phyloP scores from a whole-genome alignment of 1,140 invertebrate genomes.

The Nymphalis io region DNA sequence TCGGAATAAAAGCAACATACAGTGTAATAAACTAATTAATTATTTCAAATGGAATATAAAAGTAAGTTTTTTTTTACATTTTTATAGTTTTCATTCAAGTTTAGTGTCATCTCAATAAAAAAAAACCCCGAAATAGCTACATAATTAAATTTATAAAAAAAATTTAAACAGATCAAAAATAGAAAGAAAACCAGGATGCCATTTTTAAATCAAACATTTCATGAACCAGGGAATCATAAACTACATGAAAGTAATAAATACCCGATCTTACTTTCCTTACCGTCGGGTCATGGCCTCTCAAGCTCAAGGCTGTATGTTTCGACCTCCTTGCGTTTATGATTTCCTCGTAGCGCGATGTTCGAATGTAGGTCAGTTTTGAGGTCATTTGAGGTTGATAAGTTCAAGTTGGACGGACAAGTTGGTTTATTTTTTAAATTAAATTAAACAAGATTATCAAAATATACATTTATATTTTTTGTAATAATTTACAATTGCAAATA shows the following conservation, averaged over 20 bases:
- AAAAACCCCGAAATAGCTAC: too few relatives aligned
- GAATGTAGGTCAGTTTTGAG: slow-evolving; percentile 26
- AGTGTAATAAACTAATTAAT: too few relatives aligned
- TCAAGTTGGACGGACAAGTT: slow-evolving; percentile 8
- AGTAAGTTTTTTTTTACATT: too few relatives aligned
- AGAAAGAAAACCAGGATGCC: not conserved
- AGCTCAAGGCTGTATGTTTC: slow-evolving; percentile 26
- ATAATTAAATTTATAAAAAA: not conserved
- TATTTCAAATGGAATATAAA: too few relatives aligned
- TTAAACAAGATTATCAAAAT: not conserved
- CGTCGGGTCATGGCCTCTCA: slow-evolving; percentile 19
- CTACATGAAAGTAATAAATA: slow-evolving; percentile 29
- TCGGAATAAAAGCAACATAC: too few relatives aligned
- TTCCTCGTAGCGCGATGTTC: slow-evolving; percentile 13
- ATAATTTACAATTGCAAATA: too few relatives aligned
- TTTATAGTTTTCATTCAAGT: too few relatives aligned
- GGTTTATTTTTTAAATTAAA: not conserved
- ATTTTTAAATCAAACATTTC: not conserved
- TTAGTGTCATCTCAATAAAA: too few relatives aligned
- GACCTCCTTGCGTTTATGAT: slow-evolving; percentile 23
- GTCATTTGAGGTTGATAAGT: not conserved
- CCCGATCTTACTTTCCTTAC: slow-evolving; percentile 11
- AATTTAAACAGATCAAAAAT: not conserved
- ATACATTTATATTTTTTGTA: too few relatives aligned
- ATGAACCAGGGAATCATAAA: slow-evolving; percentile 20